Evolutionary conservation across 2,888 invertebrate species (phyloP), one percentile per base, ranked within the genome.

Genomic region (Leptinotarsa rubiginosa): DNA sequence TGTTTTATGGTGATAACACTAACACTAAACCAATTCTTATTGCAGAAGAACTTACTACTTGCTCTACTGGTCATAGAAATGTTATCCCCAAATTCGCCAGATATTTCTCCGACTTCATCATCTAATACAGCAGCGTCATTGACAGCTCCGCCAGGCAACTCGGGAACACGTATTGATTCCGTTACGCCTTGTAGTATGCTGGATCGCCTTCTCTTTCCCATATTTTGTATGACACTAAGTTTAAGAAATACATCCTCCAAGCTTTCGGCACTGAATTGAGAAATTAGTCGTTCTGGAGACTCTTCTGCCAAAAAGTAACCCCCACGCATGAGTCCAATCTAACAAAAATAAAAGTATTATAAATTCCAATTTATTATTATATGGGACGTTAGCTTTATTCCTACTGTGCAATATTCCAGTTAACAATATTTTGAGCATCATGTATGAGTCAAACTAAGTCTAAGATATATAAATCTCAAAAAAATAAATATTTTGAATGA

Each of bases 71-170:
- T 91, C 89, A 95, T 92, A 4, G 95, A 95, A 3, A 95, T 92
- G 83, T 95, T 95, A 86, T 96, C 96, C 64, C 96, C 96, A 78
- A 95, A 96, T 86, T 96, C 96, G 4, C 96, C 96, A 20, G 95
- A 95, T 80, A 96, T 95, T 86, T 96, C 95, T 0, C 92, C 91
- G 0, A 91, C 88, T 84, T 93, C 93, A 59, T 92, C 91, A 80
- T 93, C 93, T 73, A 93, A 87, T 0, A 92, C 89, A 47, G 90
- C 91, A 1, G 81, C 85, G 41, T 83, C 83, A 83, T 91, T 91
- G 77, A 92, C 90, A 3, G 92, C 90, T 7, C 91, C 89, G 3
- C 91, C 89, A 3, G 93, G 92, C 13, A 78, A 47, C 47, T 75
- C 67, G 3, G 93, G 93, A 41, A 93, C 89, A 62, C 90, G 90